Evolutionary conservation across 2,888 invertebrate species (phyloP).

Genomic region (Erpobdella octoculata): DNA sequence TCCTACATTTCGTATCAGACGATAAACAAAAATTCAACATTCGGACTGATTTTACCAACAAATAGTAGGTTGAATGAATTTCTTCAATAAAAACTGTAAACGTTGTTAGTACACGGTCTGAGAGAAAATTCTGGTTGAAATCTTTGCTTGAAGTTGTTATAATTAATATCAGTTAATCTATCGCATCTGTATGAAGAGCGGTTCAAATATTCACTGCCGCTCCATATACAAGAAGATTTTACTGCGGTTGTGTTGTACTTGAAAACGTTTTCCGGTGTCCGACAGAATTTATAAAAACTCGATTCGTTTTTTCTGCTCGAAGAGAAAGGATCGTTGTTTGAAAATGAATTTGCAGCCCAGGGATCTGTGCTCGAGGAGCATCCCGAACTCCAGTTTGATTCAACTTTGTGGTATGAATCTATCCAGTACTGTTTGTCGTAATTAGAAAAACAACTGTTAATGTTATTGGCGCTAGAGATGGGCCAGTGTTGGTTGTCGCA

Average conservation of each 20-base stretch:
- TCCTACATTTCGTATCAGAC: too few species aligned
- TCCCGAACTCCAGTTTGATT: not conserved
- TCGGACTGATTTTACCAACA: too few species aligned
- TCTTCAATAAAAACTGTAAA: slow-evolving; percentile 8
- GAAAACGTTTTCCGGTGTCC: not conserved
- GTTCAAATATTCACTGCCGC: not conserved
- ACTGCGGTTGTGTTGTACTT: not conserved
- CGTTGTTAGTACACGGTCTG: not conserved
- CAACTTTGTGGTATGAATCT: not conserved
- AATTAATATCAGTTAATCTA: not conserved
- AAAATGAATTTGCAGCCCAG: not conserved
- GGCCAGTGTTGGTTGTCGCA: slow-evolving; percentile 4
- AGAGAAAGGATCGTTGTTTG: not conserved
- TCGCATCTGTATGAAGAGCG: not conserved
- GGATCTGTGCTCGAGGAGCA: not conserved
- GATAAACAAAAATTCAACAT: too few species aligned
- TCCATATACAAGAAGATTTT: not conserved
- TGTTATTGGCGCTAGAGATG: not conserved
- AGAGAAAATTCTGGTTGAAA: slow-evolving; percentile 7
- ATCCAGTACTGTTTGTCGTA: slow-evolving; percentile 2
- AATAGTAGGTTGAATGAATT: too few species aligned
- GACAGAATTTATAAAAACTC: not conserved
- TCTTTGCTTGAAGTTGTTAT: not conserved
- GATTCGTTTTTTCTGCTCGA: not conserved
- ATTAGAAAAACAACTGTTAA: not conserved